Conservation (phyloP, 2,888 invertebrate species). For the Acanthosepion lycidas region DNA sequence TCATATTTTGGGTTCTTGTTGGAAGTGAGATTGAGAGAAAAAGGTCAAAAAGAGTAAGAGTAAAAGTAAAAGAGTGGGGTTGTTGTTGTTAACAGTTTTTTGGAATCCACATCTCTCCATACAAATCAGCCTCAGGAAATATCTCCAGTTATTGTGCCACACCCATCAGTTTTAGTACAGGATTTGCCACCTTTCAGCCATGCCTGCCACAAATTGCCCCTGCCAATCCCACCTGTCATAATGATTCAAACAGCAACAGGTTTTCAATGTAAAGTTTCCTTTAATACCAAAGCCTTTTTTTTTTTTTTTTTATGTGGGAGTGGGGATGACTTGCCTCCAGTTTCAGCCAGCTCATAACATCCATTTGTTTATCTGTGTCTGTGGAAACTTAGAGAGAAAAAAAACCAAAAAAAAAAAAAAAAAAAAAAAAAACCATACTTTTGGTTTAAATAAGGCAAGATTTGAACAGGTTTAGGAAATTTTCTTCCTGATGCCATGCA, state of each 20-base stretch:
- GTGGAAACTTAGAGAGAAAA: background rate
- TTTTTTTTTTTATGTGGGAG: background rate
- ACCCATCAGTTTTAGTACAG: background rate
- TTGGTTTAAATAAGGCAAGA: background rate
- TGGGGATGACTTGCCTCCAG: background rate
- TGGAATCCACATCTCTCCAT: no score
- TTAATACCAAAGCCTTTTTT: background rate
- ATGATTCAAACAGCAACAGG: background rate
- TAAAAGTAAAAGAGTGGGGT: no score
- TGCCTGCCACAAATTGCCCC: background rate
- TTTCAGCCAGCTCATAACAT: background rate
- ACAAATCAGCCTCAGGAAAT: no score
- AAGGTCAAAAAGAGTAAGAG: no score
- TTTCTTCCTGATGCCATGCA: constrained; percentile 4
- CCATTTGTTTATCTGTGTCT: background rate
- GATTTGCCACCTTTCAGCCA: background rate
- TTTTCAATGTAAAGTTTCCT: background rate
- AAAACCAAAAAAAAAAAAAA: no score
- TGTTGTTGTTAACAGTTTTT: no score
- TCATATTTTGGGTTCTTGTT: no score
- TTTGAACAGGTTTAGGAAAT: background rate
- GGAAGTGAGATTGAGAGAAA: no score
- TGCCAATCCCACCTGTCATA: background rate
- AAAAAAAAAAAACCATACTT: background rate
- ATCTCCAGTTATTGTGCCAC: background rate